Evolutionary conservation across 2,113 vertebrate genomes (phyloP).

Genomic region (Antigone vipio): DNA sequence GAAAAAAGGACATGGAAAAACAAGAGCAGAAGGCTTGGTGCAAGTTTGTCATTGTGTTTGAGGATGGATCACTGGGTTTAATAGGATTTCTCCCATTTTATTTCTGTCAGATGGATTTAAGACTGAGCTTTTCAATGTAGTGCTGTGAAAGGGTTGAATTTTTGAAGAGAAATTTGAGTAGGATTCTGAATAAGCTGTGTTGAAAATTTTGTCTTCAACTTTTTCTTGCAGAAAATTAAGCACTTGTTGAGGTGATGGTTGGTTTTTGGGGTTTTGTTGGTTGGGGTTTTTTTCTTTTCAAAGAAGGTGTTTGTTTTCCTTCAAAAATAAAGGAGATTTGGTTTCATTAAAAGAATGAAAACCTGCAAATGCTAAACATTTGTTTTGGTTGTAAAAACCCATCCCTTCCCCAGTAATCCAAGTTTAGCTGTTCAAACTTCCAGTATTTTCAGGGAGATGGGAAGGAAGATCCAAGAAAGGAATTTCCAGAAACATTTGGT

Average conservation of each 20-base stretch:
- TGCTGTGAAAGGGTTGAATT: background rate
- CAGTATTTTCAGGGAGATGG: background rate
- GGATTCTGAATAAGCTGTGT: background rate
- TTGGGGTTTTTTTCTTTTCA: background rate
- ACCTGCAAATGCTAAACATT: background rate
- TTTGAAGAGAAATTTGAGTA: background rate
- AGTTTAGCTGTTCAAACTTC: background rate
- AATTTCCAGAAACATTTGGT: background rate
- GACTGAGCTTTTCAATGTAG: background rate
- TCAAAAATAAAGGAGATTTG: background rate
- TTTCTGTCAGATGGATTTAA: background rate
- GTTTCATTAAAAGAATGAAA: background rate
- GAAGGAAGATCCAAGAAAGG: background rate
- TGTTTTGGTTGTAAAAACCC: background rate
- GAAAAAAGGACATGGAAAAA: background rate
- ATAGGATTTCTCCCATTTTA: background rate
- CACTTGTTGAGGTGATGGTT: background rate
- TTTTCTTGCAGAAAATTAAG: background rate
- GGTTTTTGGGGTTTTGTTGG: background rate
- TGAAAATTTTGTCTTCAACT: background rate
- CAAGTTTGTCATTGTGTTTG: background rate
- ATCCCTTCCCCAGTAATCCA: background rate
- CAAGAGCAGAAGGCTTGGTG: background rate
- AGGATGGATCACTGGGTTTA: background rate
- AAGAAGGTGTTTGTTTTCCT: background rate